These are phyloP conservation scores for Metopolophium dirhodum DNA, from an alignment of 1,140 invertebrate genomes.

Conservation along the genomic window DNA sequence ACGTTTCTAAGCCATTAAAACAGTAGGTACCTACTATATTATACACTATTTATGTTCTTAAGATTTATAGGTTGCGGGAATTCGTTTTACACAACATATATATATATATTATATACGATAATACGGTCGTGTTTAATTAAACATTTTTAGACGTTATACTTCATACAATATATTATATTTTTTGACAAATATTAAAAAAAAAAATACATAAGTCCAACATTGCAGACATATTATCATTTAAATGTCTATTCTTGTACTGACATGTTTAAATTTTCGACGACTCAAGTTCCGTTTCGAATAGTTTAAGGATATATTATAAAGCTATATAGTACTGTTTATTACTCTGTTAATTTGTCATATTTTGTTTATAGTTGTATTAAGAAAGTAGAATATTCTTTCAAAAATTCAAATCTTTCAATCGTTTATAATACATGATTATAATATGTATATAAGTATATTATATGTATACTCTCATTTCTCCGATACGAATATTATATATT, in stretches of 20 bases:
- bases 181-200: background rate
- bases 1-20: background rate
- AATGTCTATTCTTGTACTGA: no score
- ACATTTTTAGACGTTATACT: background rate
- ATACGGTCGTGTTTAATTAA: background rate
- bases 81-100: background rate
- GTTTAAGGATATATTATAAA: no score
- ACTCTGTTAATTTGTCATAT: background rate
- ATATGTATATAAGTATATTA: background rate
- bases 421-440: background rate
- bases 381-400: background rate
- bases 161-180: background rate
- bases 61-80: background rate
- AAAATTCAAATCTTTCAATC: background rate
- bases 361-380: background rate
- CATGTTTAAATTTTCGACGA: no score
- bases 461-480: background rate
- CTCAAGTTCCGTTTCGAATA: background rate
- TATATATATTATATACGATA: background rate
- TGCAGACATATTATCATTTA: no score
- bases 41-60: background rate
- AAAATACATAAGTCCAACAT: background rate
- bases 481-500: background rate
- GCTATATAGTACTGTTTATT: no score
- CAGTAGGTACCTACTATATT: no score